Evolutionary conservation across 2,797 vertebrate species (phyloP), one percentile per base, ranked within the genome.

Genomic region (Etheostoma perlongum): DNA sequence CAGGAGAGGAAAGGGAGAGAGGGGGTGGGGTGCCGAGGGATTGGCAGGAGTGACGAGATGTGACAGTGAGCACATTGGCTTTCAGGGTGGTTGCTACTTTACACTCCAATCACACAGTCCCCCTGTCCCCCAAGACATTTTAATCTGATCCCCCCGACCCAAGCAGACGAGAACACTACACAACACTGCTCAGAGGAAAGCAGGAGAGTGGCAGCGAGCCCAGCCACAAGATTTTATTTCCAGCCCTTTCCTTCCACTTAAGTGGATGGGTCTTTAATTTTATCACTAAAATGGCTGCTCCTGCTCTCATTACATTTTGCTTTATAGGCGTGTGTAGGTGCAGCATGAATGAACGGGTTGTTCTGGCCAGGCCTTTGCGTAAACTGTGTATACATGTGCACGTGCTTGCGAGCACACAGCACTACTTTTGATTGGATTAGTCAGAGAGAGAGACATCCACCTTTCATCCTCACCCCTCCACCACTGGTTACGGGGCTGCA

Each of bases 61-160:
- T 94, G 92, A 93, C 91, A 92, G 85, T 83, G 88, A 91, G 89
- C 91, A 91, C 85, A 92, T 84, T 91, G 89, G 85, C 93, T 90
- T 68, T 66, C 91, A 88, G 90, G 89, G 88, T 77, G 89, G 88
- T 65, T 86, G 78, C 90, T 93, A 77, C 89, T 93, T 92, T 91
- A 93, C 89, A 94, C 93, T 94, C 94, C 88, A 87, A 93, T 92
- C 92, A 93, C 93, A 95, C 88, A 78, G 74, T 74, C 81, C 73
- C 79, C 70, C 80, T 70, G 69, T 90, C 87, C 93, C 87, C 86
- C 68, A 79, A 86, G 88, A 93, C 90, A 85, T 92, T 94, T 91
- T 93, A 94, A 94, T 94, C 86, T 92, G 92, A 93, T 92, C 87
- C 74, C 84, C 83, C 64, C 55, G 44, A 82, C 84, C 88, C 59